Evolutionary conservation across 1,140 invertebrate genomes (phyloP).

Genomic region (Metopolophium dirhodum): DNA sequence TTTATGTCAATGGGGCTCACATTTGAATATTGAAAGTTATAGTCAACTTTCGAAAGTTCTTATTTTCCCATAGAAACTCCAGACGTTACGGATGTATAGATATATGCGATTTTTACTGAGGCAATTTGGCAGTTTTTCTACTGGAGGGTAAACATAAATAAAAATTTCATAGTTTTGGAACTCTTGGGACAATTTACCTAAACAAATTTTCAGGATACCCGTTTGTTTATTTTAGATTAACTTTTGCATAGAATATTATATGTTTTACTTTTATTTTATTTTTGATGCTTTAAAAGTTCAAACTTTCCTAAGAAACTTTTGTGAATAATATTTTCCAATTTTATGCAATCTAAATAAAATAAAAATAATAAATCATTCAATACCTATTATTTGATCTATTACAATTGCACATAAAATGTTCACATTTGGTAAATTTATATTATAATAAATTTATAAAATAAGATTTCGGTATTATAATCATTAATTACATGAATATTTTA

Average conservation of each 20-base stretch:
- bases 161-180: neutral
- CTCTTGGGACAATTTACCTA: constrained; percentile 31
- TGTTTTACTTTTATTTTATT: constrained; percentile 4
- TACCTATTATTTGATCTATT: neutral
- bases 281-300: neutral
- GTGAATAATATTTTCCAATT: constrained; percentile 10
- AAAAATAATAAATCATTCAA: neutral
- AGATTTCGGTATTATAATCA: neutral
- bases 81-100: neutral
- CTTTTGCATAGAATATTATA: neutral
- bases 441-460: neutral
- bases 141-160: constrained; percentile 20
- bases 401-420: neutral
- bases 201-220: constrained; percentile 18
- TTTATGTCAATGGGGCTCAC: constrained; percentile 4
- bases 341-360: neutral
- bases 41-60: constrained; percentile 28
- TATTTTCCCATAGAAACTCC: neutral
- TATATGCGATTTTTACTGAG: neutral
- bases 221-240: neutral
- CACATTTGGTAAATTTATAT: neutral
- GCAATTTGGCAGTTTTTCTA: neutral
- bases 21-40: constrained; percentile 34
- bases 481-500: too few relatives aligned
- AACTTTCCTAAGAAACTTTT: neutral